Conservation (phyloP, 2,797 vertebrate genomes). For the Rhinatrema bivittatum region DNA sequence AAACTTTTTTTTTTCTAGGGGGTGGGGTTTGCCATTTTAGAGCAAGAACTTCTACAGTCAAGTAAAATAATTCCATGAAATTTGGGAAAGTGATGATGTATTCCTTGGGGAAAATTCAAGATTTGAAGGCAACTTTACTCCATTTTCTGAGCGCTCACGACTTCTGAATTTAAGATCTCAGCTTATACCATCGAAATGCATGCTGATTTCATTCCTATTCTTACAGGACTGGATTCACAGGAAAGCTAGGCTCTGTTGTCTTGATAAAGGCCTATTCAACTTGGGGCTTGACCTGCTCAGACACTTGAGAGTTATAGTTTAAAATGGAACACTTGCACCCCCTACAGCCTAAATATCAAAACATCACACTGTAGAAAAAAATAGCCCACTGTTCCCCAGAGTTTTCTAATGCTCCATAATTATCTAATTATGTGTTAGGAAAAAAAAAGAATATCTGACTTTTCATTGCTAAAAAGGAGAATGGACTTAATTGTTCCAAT, state of each 20-base stretch:
- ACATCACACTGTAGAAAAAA: neutral
- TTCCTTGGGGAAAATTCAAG: neutral
- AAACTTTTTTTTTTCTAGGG: neutral
- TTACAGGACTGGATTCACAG: neutral
- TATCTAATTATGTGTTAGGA: no score
- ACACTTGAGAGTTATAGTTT: neutral
- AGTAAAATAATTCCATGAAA: neutral
- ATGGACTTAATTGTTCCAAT: neutral
- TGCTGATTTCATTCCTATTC: slow-evolving; percentile 5
- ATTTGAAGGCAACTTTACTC: neutral
- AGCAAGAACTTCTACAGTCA: neutral
- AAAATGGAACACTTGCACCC: slow-evolving; percentile 55
- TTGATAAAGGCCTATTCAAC: slow-evolving; percentile 7
- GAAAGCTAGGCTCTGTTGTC: neutral
- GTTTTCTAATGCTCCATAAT: no score
- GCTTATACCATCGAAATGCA: slow-evolving; percentile 13
- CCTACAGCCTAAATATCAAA: slow-evolving; percentile 36
- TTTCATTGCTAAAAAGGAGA: neutral
- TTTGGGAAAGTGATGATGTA: neutral
- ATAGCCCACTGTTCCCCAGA: accelerated
- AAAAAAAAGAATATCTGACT: no score
- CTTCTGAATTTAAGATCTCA: slow-evolving; percentile 17
- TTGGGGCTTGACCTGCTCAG: slow-evolving; percentile 2
- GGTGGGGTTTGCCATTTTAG: neutral
- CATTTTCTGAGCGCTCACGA: slow-evolving; percentile 20